Conservation (phyloP, 1,140 invertebrate species). For the Drosophila ohnishii region DNA sequence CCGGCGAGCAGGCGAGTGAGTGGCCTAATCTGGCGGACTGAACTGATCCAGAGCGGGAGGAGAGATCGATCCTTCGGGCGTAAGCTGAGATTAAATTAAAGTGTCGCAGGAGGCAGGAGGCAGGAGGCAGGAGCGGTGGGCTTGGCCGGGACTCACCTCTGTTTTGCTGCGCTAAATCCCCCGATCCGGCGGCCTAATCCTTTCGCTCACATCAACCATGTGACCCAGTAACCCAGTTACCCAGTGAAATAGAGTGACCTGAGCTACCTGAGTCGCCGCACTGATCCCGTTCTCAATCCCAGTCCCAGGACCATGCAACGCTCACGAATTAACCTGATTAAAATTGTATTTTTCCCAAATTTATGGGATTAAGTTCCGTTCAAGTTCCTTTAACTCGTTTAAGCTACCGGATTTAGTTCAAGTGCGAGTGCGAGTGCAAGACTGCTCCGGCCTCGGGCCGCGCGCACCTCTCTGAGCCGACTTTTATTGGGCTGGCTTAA, state of each 20-base stretch:
- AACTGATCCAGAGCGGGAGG: slow-evolving; percentile 40
- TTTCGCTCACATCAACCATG: slow-evolving; percentile 44
- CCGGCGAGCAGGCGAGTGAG: slow-evolving; percentile 58
- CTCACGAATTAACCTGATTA: slow-evolving; percentile 81
- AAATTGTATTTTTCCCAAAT: slow-evolving; percentile 82
- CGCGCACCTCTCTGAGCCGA: slow-evolving; percentile 53
- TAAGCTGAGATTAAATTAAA: slow-evolving; percentile 81
- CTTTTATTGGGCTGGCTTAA: slow-evolving; percentile 81
- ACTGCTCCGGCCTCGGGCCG: neutral
- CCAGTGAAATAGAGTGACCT: neutral
- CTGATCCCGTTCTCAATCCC: neutral
- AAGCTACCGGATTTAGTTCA: slow-evolving; percentile 82
- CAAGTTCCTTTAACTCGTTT: slow-evolving; percentile 83
- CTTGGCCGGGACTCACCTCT: slow-evolving; percentile 38
- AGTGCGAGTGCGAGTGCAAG: slow-evolving; percentile 50
- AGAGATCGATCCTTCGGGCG: slow-evolving; percentile 26
- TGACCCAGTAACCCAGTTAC: slow-evolving; percentile 1
- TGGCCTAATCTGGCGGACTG: slow-evolving; percentile 72
- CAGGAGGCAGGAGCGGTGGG: slow-evolving; percentile 28
- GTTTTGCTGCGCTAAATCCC: slow-evolving; percentile 60
- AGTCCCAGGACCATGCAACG: slow-evolving; percentile 46
- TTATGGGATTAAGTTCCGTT: slow-evolving; percentile 83
- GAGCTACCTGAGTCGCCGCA: slow-evolving; percentile 29
- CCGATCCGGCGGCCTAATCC: slow-evolving; percentile 55
- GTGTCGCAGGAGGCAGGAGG: slow-evolving; percentile 67